A percentile compares a stretch with the other conserved stretches of the same genome.
These are phyloP conservation scores for Crax fasciolata DNA, from an alignment of 2,797 vertebrate species.

Conservation along the genomic window DNA sequence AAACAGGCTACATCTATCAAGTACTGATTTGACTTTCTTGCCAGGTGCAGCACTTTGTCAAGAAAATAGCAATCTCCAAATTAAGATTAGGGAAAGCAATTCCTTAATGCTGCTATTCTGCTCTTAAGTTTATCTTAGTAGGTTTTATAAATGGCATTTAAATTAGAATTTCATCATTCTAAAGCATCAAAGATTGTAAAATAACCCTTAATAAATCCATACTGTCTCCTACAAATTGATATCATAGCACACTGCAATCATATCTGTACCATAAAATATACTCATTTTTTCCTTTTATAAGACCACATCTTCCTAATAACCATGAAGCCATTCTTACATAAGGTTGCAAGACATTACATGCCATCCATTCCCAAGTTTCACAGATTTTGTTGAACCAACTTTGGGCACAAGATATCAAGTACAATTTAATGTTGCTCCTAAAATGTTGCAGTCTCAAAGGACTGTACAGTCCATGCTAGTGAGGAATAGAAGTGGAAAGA, in stretches of 20 bases:
- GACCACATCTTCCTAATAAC: not conserved
- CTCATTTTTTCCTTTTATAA: not conserved
- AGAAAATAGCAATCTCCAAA: conserved; percentile 43
- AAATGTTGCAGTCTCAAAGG: not conserved
- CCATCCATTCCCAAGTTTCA: not conserved
- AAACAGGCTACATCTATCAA: conserved; percentile 24
- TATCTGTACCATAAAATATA: not conserved
- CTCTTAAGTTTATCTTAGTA: conserved; percentile 57
- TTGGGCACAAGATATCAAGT: not conserved
- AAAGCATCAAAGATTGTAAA: conserved; percentile 57
- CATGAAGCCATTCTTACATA: not conserved
- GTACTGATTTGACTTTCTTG: conserved; percentile 12
- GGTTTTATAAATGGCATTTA: conserved; percentile 59
- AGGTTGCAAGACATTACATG: not conserved
- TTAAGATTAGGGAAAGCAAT: conserved; percentile 54
- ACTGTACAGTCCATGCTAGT: not conserved
- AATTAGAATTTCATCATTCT: conserved; percentile 57
- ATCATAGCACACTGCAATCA: not conserved
- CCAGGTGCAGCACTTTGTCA: conserved; percentile 26
- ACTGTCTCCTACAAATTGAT: not conserved
- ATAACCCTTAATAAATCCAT: conserved; percentile 53
- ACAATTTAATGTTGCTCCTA: not conserved
- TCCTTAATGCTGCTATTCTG: conserved; percentile 43
- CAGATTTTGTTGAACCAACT: not conserved
- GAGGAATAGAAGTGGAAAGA: not conserved